Percentiles rank a stretch among this genome's conserved stretches.
phyloP scores from a whole-genome alignment of 2,797 vertebrate genomes.

The Schizopygopsis pylzovi region DNA sequence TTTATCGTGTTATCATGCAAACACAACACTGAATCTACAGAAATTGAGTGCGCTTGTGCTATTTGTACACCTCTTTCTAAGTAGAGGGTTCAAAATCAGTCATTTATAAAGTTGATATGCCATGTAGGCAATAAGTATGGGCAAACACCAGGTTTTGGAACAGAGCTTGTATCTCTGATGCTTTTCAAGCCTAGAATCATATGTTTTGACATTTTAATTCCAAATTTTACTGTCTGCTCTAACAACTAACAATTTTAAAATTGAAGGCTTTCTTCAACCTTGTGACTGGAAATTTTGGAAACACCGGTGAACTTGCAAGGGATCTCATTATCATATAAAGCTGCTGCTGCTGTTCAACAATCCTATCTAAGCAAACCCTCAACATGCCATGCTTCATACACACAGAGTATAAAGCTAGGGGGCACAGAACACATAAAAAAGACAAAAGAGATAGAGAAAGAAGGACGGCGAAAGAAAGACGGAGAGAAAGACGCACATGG shows the following conservation, averaged over 20 bases:
- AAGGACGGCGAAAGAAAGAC: slow-evolving; percentile 37
- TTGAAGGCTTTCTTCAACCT: not conserved
- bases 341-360: not conserved
- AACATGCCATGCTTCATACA: slow-evolving; percentile 21
- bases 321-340: not conserved
- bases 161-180: not conserved
- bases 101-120: not conserved
- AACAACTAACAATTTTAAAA: not conserved
- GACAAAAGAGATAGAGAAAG: slow-evolving; percentile 46
- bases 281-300: not conserved
- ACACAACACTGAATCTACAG: not conserved
- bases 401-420: slow-evolving; percentile 8
- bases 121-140: not conserved
- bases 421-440: slow-evolving; percentile 27
- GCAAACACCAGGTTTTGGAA: not conserved
- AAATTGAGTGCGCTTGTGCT: not conserved
- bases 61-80: not conserved
- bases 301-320: not conserved
- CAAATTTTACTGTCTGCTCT: not conserved
- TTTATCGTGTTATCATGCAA: not conserved
- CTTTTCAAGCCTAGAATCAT: not conserved
- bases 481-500: slow-evolving; percentile 49
- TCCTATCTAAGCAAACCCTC: slow-evolving; percentile 24
- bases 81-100: not conserved
- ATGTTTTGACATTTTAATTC: not conserved